A percentile compares a stretch with the other conserved stretches of the same genome.
phyloP scores from a whole-genome alignment of 2,797 vertebrate genomes.

The Rhinoraja longicauda region DNA sequence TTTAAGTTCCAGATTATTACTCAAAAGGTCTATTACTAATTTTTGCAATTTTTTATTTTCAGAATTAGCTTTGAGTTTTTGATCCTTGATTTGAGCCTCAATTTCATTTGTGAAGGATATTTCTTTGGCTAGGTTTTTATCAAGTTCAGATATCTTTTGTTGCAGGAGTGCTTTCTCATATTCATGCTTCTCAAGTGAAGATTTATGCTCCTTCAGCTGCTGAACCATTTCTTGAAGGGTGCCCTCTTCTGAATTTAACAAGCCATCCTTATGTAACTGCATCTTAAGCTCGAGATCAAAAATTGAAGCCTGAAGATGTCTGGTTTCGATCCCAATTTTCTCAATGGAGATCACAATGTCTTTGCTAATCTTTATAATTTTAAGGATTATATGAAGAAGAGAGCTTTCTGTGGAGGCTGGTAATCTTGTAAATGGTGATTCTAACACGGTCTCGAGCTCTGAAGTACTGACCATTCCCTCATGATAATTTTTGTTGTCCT shows the following conservation, averaged over 20 bases:
- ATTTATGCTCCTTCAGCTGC: conserved; percentile 14
- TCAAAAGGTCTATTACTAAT: not conserved
- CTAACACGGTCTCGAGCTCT: not conserved
- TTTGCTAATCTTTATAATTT: not conserved
- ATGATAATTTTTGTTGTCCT: not conserved
- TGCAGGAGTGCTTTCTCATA: conserved; percentile 6
- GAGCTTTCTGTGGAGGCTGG: not conserved
- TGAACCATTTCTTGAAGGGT: conserved; percentile 18
- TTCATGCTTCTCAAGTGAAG: not conserved
- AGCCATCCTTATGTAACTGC: not conserved
- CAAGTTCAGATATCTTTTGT: conserved; percentile 24
- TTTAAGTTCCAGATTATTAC: conserved; percentile 11
- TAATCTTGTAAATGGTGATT: not conserved
- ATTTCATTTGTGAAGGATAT: conserved; percentile 7
- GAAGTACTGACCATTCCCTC: not conserved
- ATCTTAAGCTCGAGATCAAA: conserved; percentile 29
- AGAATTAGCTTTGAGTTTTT: not conserved
- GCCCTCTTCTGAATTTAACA: not conserved
- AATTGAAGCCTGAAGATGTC: not conserved
- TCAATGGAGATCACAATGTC: conserved; percentile 9
- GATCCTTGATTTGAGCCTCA: not conserved
- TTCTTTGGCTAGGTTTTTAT: not conserved
- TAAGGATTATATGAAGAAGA: not conserved
- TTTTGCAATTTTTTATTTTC: conserved; percentile 5
- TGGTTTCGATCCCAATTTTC: not conserved